Evolutionary conservation across 2,888 invertebrate species (phyloP), one percentile per base, ranked within the genome.

Genomic region (Athalia circularis): DNA sequence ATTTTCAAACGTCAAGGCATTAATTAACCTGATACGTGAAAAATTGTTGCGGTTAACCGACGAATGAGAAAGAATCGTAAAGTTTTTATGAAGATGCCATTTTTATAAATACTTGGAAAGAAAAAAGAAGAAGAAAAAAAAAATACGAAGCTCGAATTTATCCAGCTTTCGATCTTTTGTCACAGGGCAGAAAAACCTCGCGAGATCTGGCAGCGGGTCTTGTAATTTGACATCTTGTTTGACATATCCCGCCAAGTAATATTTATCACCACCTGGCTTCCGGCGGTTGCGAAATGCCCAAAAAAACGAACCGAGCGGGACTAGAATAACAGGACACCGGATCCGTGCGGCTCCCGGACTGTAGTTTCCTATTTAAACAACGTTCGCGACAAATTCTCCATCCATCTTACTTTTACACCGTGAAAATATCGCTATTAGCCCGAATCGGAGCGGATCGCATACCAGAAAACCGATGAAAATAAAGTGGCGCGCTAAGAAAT

Each of bases 201-300:
- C 59, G 57, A 13, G 72, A 57, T 68, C 54, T 64, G 74, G 80
- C 78, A 75, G 70, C 80, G 75, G 78, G 43, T 78, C 70, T 62
- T 59, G 77, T 79, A 81, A 80, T 79, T 80, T 80, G 76, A 77
- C 80, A 82, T 81, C 80, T 78, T 64, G 65, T 79, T 75, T 74
- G 57, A 79, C 74, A 45, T 8, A 57, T 50, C 79, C 45, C 77
- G 59, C 59, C 57, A 13, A 45, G 13, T 45, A 45, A 59, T 78
- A 81, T 82, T 79, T 81, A 83, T 82, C 83, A 79, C 79, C 64
- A 65, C 80, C 77, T 77, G 77, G 79, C 45, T 77, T 80, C 59
- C 78, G 76, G 77, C 59, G 78, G 79, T 80, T 82, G 80, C 81
- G 82, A 81, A 83, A 82, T 80, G 62, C 80, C 80, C 80, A 78